These are phyloP conservation scores for Lepilemur septentrionalis DNA, from an alignment of 2,797 vertebrate species.

Conservation along the genomic window DNA sequence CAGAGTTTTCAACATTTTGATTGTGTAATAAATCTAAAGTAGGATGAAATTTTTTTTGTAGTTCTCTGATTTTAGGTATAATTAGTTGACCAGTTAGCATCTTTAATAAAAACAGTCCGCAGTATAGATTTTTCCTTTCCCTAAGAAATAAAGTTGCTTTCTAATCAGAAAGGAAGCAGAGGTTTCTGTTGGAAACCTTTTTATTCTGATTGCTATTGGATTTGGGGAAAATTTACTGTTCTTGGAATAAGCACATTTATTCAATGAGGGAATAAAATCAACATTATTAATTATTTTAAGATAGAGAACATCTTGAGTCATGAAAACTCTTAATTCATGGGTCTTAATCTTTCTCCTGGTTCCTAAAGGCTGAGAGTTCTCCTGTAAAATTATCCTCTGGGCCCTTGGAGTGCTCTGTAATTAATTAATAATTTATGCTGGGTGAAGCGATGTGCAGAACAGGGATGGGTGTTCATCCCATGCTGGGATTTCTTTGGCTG, in stretches of 20 bases:
- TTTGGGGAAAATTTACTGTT: constrained; percentile 50
- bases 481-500: constrained; percentile 35
- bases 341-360: constrained; percentile 59
- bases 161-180: constrained; percentile 52
- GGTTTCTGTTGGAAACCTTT: constrained; percentile 39
- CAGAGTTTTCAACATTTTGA: neutral
- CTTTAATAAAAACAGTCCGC: constrained; percentile 12
- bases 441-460: constrained; percentile 70
- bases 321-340: constrained; percentile 52
- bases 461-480: constrained; percentile 51
- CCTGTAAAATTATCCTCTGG: constrained; percentile 73
- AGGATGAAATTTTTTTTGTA: neutral
- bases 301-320: constrained; percentile 60
- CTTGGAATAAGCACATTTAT: constrained; percentile 62
- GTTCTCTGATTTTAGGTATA: neutral
- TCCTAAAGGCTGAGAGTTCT: constrained; percentile 68
- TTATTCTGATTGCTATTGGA: constrained; percentile 49
- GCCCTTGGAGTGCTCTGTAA: constrained; percentile 76
- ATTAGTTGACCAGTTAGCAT: constrained; percentile 1
- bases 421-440: constrained; percentile 85
- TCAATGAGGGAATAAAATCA: constrained; percentile 57
- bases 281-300: constrained; percentile 73
- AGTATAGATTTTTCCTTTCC: constrained; percentile 19
- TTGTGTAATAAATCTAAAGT: neutral
- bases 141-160: constrained; percentile 49